Evolutionary conservation across 1,140 invertebrate genomes (phyloP).

Genomic region (Semibalanus balanoides): DNA sequence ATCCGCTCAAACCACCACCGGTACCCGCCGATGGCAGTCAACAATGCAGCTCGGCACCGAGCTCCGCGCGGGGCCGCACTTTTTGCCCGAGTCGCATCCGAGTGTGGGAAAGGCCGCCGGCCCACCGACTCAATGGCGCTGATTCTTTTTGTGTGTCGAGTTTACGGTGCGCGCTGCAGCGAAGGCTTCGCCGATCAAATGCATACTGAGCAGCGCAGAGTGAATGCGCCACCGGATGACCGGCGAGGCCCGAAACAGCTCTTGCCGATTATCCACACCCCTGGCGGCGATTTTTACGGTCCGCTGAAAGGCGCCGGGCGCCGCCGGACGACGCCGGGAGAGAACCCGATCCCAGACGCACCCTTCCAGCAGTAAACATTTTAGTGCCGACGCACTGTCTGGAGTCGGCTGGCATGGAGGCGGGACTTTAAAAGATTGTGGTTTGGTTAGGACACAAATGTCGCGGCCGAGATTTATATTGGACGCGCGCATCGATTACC

Average conservation of each 20-base stretch:
- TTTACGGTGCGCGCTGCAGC: background rate
- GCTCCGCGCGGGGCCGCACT: background rate
- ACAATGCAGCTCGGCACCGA: no score
- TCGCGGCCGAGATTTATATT: background rate
- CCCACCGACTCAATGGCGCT: background rate
- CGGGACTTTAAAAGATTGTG: background rate
- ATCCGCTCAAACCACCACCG: no score
- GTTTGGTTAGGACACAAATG: background rate
- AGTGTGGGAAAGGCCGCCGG: background rate
- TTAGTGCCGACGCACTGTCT: background rate
- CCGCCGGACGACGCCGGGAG: no score
- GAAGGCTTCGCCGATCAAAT: background rate
- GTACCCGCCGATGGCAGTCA: no score
- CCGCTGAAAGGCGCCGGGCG: background rate
- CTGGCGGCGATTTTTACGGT: background rate
- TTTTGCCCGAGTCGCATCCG: background rate
- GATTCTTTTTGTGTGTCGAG: background rate
- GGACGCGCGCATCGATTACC: conserved; percentile 1
- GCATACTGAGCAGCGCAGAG: background rate
- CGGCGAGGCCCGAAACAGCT: background rate
- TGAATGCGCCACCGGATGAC: background rate
- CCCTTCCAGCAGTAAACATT: background rate
- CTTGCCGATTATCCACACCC: background rate
- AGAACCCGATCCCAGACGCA: no score
- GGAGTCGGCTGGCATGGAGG: background rate